Base-by-base conservation (phyloP, 2,113 vertebrate genomes). In the Collichthys lucidus region DNA sequence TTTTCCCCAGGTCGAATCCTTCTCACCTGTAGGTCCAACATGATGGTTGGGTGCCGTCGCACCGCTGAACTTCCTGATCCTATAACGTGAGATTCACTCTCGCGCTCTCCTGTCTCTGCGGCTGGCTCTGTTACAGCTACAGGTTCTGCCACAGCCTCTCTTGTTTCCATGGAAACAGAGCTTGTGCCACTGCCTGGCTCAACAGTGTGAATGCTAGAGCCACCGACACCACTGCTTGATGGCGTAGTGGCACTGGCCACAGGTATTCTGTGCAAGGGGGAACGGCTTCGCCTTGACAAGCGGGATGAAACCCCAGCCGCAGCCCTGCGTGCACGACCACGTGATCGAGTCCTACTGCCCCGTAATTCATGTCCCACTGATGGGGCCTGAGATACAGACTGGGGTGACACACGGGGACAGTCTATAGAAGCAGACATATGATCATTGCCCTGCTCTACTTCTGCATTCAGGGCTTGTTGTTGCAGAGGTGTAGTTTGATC, bases 1-100 rank as follows among this genome's bases (percentile, higher is more conserved):
- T 96, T 97, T 88, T 98, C 97, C 44, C 97, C 97, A 2, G 97
- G 96, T 68, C 95, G 96, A 89, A 98, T 97, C 88, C 97, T 94
- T 83, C 97, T 96, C 85, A 98, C 96, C 85, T 98, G 97, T 85
- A 98, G 95, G 88, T 99, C 97, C 89, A 98, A 86, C 81, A 97
- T 98, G 90, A 98, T 97, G 17, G 96, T 97, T 0, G 97, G 97
- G 73, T 97, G 97, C 14, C 96, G 96, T 65, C 95, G 95, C 56
- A 95, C 85, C 5, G 94, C 88, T 29, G 92, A 70, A 77, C 91
- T 88, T 22, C 94, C 93, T 56, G 95, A 92, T 59, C 89, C 92
- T 26, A 93, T 86, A 12, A 77, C 74, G 5, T 93, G 92, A 0
- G 94, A 84, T 71, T 96, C 96, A 22, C 94, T 94, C 68, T 96